Conservation (phyloP, 2,113 vertebrate species). For the cattle (Bos taurus) region DNA sequence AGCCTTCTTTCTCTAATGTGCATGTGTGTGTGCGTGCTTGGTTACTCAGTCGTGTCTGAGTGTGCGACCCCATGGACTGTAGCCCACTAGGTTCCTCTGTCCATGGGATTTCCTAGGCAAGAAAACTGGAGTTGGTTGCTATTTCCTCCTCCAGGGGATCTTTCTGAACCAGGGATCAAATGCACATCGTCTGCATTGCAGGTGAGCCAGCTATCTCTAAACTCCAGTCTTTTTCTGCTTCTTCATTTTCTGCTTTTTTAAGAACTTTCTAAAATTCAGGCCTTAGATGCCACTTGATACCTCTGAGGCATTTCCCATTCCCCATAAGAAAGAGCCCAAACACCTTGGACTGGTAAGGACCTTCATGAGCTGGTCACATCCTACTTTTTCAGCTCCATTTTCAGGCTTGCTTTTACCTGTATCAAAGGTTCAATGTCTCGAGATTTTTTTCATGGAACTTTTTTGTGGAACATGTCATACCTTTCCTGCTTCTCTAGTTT, state of each 20-base stretch:
- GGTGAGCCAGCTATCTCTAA: not conserved
- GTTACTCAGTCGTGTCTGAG: not conserved
- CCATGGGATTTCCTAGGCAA: not conserved
- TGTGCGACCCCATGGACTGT: not conserved
- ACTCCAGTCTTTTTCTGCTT: not conserved
- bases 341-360: not conserved
- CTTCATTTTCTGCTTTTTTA: not conserved
- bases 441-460: not conserved
- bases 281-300: not conserved
- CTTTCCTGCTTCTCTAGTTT: not conserved
- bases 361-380: not conserved
- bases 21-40: rapidly evolving
- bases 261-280: not conserved
- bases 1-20: not conserved
- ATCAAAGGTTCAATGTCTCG: not conserved
- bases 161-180: not conserved
- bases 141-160: not conserved
- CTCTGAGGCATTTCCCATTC: not conserved
- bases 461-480: not conserved
- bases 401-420: not conserved
- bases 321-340: not conserved
- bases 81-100: not conserved
- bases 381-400: not conserved
- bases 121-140: not conserved
- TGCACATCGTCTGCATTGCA: not conserved